phyloP scores from a whole-genome alignment of 1,140 invertebrate species.

The Hyles vespertilio region DNA sequence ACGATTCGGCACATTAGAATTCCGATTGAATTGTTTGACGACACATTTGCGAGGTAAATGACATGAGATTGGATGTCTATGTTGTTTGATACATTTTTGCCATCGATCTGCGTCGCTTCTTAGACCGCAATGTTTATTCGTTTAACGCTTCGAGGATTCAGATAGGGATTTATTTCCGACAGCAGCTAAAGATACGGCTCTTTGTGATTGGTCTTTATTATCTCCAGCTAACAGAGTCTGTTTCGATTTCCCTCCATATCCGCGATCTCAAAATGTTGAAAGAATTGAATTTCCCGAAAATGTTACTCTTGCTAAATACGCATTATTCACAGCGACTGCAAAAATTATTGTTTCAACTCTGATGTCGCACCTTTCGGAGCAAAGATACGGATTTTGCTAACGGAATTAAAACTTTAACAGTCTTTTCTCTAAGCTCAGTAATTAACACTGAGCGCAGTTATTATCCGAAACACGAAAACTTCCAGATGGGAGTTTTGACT shows the following conservation, averaged over 20 bases:
- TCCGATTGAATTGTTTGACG: slow-evolving; percentile 35
- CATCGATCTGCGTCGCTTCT: slow-evolving; percentile 35
- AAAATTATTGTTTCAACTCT: neutral
- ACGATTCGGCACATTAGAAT: slow-evolving; percentile 29
- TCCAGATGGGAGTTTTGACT: slow-evolving; percentile 44
- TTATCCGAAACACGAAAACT: slow-evolving; percentile 46
- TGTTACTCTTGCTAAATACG: neutral
- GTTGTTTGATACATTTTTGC: slow-evolving; percentile 37
- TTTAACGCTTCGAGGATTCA: slow-evolving; percentile 42
- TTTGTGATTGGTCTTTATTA: slow-evolving; percentile 44
- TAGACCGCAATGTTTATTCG: slow-evolving; percentile 52
- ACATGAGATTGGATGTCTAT: slow-evolving; percentile 37
- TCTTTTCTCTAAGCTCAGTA: slow-evolving; percentile 34
- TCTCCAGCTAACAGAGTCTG: slow-evolving; percentile 24
- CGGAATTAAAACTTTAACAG: slow-evolving; percentile 45
- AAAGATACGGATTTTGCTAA: slow-evolving; percentile 13
- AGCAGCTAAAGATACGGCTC: slow-evolving; percentile 42
- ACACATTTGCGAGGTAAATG: slow-evolving; percentile 38
- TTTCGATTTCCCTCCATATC: slow-evolving; percentile 6
- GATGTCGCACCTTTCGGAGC: no score
- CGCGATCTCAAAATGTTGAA: neutral
- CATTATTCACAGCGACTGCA: neutral
- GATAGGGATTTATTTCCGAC: slow-evolving; percentile 55
- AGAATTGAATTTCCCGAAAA: neutral
- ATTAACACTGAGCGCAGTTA: slow-evolving; percentile 56